Evolutionary conservation across 2,888 invertebrate genomes (phyloP), one percentile per base, ranked within the genome.

Genomic region (Xestia sexstrigata): DNA sequence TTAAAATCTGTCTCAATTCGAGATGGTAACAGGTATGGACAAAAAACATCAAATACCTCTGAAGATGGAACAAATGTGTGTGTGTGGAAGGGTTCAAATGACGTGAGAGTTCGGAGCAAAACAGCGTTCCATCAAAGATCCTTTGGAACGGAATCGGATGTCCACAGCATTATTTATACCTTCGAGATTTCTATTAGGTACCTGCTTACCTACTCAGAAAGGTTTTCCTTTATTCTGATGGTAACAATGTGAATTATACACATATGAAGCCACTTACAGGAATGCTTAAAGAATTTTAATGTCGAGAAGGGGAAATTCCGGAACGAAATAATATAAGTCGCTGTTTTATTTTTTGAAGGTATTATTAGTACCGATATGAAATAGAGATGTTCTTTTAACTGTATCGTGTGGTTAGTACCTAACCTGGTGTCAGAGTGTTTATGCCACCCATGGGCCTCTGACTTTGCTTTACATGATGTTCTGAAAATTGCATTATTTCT

Each of bases 171-270:
- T 42, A 42, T 42, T 72, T 74, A 71, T 39, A 60, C 39, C 58
- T 74, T 74, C 65, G 73, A 73, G 67, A 67, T 55, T 75, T 26
- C 20, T 70, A 70, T 30, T 60, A n/a, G n/a, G n/a, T n/a, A 60
- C 60, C 11, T n/a, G n/a, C 58, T 30, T 52, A 63, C 13, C 49
- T 45, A 65, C 58, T 58, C 23, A 26, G 63, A 69, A 75, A 63
- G 60, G 55, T 26, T 60, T 65, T 26, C 70, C n/a, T 66, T 52
- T 76, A 63, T 76, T 39, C 47, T 35, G 49, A n/a, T 23, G 66
- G 13, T 35, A 49, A 85, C 55, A 81, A 84, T 81, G 55, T 30
- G 47, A n/a, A 69, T 70, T 30, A 67, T 8, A 63, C 11, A 60
- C 8, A 63, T 70, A 20, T n/a, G 52, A 65, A 39, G 55, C 11